Evolutionary conservation across 2,888 invertebrate species (phyloP).

Genomic region (Meiosimyza platycephala): DNA sequence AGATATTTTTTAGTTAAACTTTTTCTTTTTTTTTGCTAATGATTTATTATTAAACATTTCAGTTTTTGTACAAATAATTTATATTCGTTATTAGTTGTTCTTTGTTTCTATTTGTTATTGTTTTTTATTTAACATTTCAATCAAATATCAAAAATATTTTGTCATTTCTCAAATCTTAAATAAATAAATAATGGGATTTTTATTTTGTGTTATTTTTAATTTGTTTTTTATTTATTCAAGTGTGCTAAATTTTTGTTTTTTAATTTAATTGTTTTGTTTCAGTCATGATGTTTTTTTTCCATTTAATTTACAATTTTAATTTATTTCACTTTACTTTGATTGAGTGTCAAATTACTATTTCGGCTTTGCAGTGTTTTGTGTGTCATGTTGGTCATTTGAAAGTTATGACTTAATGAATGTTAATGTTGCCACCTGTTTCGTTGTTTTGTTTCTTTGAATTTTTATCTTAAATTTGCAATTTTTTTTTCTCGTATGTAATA

Average conservation of each 20-base stretch:
- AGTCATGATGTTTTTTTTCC: not conserved
- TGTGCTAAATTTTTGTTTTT: slow-evolving; percentile 5
- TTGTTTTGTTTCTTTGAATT: not conserved
- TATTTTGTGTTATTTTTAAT: not conserved
- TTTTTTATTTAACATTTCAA: slow-evolving; percentile 5
- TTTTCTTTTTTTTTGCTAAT: too few relatives aligned
- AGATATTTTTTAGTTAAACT: too few relatives aligned
- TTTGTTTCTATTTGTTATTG: not conserved
- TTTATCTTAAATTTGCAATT: not conserved
- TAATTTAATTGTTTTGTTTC: not conserved
- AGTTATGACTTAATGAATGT: too few relatives aligned
- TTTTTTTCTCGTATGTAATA: not conserved
- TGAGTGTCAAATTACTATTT: slow-evolving; percentile 7
- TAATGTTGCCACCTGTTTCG: slow-evolving; percentile 10
- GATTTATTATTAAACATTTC: too few relatives aligned
- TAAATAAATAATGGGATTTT: slow-evolving; percentile 1
- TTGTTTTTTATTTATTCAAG: not conserved
- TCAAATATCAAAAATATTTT: not conserved
- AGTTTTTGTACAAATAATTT: not conserved
- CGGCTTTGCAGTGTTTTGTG: not conserved
- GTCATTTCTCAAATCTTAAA: not conserved
- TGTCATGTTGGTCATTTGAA: too few relatives aligned
- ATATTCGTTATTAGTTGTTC: not conserved
- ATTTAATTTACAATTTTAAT: slow-evolving; percentile 3
- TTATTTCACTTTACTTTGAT: not conserved